Evolutionary conservation across 2,888 invertebrate genomes (phyloP).

Genomic region (Autographa pulchrina): DNA sequence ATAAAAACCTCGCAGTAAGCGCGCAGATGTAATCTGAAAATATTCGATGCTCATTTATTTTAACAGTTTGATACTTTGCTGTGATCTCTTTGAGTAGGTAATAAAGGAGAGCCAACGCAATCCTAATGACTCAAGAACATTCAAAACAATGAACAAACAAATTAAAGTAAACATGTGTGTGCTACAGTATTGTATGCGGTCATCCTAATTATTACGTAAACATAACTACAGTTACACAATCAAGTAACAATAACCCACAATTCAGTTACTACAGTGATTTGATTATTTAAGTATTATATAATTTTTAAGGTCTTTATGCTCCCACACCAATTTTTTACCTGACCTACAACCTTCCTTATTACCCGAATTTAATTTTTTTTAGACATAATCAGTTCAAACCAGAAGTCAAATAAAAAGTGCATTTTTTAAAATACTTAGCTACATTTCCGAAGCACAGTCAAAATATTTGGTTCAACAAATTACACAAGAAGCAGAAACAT

Average conservation of each 20-base stretch:
- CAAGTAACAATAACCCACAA: neutral
- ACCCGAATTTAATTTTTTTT: too few relatives aligned
- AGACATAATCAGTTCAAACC: too few relatives aligned
- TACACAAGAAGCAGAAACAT: neutral
- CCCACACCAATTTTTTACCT: neutral
- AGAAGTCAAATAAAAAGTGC: neutral
- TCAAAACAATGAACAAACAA: neutral
- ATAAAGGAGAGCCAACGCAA: neutral
- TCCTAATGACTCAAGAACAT: neutral
- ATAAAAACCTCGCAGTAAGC: too few relatives aligned
- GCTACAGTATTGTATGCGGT: neutral
- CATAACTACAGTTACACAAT: neutral
- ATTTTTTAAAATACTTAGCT: neutral
- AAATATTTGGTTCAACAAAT: neutral
- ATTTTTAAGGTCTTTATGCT: neutral
- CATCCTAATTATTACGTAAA: neutral
- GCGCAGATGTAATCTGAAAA: too few relatives aligned
- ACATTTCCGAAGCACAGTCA: neutral
- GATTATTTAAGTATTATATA: neutral
- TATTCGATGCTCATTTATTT: too few relatives aligned
- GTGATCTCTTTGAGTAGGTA: neutral
- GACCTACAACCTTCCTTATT: neutral
- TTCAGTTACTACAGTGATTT: neutral
- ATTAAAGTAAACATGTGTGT: neutral
- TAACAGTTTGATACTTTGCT: neutral